Conservation (phyloP, 2,797 vertebrate genomes). For the Galago senegalensis region DNA sequence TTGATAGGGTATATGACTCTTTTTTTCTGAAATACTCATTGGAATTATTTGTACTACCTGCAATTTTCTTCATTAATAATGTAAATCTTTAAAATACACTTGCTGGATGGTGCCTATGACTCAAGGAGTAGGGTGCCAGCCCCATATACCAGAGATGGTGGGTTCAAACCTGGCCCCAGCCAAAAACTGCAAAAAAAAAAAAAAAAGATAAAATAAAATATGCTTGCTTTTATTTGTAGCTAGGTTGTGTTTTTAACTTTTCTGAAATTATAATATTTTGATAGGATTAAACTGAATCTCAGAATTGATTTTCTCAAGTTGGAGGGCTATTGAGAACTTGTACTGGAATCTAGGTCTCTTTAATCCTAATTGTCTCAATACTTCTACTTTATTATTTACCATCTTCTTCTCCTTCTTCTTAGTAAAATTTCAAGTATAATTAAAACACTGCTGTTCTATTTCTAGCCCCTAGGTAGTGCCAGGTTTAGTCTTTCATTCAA, state of each 20-base stretch:
- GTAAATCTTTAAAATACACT: not conserved
- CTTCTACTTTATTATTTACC: not conserved
- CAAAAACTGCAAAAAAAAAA: too few species aligned
- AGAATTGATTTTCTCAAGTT: constrained; percentile 28
- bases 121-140: too few species aligned
- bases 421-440: not conserved
- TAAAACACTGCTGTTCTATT: not conserved
- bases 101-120: not conserved
- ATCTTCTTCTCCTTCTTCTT: not conserved
- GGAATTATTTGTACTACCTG: not conserved
- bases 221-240: not conserved
- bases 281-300: not conserved
- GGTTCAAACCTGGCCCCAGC: too few species aligned
- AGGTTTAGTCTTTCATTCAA: not conserved
- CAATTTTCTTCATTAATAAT: not conserved
- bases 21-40: not conserved
- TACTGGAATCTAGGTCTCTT: not conserved
- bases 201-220: not conserved
- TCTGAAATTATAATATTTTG: not conserved
- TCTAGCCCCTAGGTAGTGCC: not conserved
- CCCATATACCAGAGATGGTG: too few species aligned
- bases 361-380: not conserved
- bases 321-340: not conserved
- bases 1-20: not conserved
- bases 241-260: constrained; percentile 12